phyloP scores from a whole-genome alignment of 2,113 vertebrate genomes.

The Semicossyphus pulcher region DNA sequence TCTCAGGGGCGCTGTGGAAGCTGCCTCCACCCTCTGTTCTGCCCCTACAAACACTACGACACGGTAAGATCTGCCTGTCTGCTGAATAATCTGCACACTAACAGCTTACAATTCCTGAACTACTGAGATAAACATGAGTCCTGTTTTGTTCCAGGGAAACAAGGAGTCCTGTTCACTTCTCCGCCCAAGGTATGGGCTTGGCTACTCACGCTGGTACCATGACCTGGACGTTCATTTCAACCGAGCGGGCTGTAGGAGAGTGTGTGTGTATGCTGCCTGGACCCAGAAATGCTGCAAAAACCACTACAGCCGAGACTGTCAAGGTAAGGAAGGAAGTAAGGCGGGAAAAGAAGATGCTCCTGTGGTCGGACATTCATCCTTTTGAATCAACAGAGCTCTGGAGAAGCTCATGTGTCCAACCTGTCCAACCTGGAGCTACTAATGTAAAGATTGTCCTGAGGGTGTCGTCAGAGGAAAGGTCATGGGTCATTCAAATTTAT shows the following conservation, averaged over 20 bases:
- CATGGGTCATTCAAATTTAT: too few species aligned
- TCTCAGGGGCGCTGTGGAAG: constrained; percentile 81
- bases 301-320: constrained; percentile 90
- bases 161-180: constrained; percentile 32
- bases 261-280: constrained; percentile 84
- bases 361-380: not conserved
- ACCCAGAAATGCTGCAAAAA: constrained; percentile 89
- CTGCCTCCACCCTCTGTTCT: constrained; percentile 72
- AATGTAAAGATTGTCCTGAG: too few species aligned
- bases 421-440: too few species aligned
- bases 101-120: not conserved
- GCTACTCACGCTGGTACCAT: rapidly evolving
- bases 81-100: not conserved
- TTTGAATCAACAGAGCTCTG: not conserved
- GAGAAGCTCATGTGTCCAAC: too few species aligned
- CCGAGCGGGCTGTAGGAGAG: constrained; percentile 79
- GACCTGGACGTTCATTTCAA: not conserved
- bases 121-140: not conserved
- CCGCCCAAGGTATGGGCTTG: not conserved
- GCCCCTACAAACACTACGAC: constrained; percentile 68
- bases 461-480: too few species aligned
- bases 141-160: constrained; percentile 66
- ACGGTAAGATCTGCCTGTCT: constrained; percentile 71
- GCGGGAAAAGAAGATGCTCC: not conserved
- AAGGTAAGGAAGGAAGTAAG: constrained; percentile 83